Evolutionary conservation across 2,888 invertebrate species (phyloP), one percentile per base, ranked within the genome.

Genomic region (Bembecia ichneumoniformis): DNA sequence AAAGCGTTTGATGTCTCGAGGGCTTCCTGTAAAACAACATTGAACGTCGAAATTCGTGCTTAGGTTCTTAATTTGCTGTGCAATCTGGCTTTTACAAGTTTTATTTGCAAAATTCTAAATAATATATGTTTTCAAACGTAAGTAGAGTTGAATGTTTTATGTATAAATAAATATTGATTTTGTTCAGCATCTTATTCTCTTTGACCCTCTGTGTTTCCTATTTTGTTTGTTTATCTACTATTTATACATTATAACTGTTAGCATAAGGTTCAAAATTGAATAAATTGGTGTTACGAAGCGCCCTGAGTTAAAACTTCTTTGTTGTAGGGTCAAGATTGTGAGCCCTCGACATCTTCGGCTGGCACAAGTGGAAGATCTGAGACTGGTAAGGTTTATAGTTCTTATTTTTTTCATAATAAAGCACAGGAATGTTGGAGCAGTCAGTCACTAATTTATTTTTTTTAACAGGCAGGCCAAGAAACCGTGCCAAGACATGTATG

Each of bases 251-350:
- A 9, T 28, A 28, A 28, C 7, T 28, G 28, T 28, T 28, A 9
- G 2, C 28, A 28, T 28, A 28, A 28, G 28, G 9, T 28, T 28
- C 28, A 9, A 28, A 28, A 28, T 28, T 28, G 28, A 9, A 28
- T 1, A 9, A 28, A 28, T 28, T 28, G 7, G 20, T 2, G 9
- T 4, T 28, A 28, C 40, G 40, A 9, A 14, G 13, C 13, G 40
- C 40, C 14, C 13, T 40, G 2, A 40, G 2, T 13, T 40, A 10
- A 10, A 3, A 44, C 16, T 44, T 16, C 44, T 46, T 52, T 54
- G 52, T 77, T 76, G 53, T 65, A 81, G 80, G 71, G 68, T 20
- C 77, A 77, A 35, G 79, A 80, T 20, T 58, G 52, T 43, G 76
- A 80, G 47, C 75, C 66, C 1, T 57, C 70, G 4, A 69, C 75